Evolutionary conservation across 2,888 invertebrate species (phyloP), one percentile per base, ranked within the genome.

Genomic region (Nomada fabriciana): DNA sequence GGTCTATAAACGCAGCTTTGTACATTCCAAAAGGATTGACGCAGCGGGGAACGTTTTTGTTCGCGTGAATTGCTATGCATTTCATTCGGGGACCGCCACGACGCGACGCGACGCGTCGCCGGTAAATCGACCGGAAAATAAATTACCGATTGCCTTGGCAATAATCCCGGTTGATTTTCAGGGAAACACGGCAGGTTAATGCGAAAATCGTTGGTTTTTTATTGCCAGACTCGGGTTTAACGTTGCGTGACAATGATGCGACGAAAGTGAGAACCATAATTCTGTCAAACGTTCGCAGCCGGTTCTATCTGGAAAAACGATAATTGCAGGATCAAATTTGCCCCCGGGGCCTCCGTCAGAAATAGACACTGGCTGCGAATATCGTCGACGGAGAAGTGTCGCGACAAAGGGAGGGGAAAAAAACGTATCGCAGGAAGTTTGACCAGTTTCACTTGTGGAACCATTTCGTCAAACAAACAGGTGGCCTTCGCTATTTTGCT

Each of bases 141-240:
- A 90, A 90, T 90, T 85, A 88, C 88, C 89, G 84, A 91, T 91
- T 90, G 89, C 88, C 88, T 91, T 91, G 91, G 90, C 90, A 90
- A 63, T 84, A 85, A 87, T 90, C 90, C 90, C 89, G 83, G 76
- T 67, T 80, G 80, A 86, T 75, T 85, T 74, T 83, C 78, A 57
- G 52, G 75, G 60, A 79, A 68, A 64, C 64, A 29, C 64, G 65
- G 7, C 13, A 47, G 72, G 59, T 43, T 74, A 71, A 84, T 69
- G 74, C 25, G 76, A 75, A 67, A 79, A 77, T 67, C 77, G 74
- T 80, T n/a, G 53, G 60, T 67, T 78, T 82, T 76, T 79, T 76
- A 60, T 63, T 68, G 63, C 57, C 15, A 20, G 43, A n/a, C 23
- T 20, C 29, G 80, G 43, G 73, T 61, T 82, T 78, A 78, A 83